Evolutionary conservation across 2,113 vertebrate species (phyloP), one percentile per base, ranked within the genome.

Genomic region (Lepisosteus osseus): DNA sequence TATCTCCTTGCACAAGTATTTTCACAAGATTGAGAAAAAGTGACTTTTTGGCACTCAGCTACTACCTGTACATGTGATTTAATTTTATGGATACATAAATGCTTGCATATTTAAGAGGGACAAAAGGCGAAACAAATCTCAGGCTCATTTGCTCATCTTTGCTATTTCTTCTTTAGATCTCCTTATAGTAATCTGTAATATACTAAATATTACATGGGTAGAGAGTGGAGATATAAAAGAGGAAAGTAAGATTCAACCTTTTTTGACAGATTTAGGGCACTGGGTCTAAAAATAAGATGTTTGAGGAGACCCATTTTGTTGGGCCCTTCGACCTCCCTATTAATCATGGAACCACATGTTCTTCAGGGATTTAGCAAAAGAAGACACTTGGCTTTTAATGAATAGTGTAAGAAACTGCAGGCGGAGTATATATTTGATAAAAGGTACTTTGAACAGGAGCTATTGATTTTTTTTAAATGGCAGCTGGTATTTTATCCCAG

Each of bases 301-400:
- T 3, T n/a, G 65, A 65, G 1, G 71, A 77, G 68, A 61, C 59
- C 83, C 6, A 43, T 79, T 77, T 70, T 69, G 15, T 82, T 70
- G 12, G 70, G 73, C 54, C 74, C 80, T 70, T 72, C 78, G 69
- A 82, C 80, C 65, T 0, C 69, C 77, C 67, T 73, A 55, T 78
- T 86, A 85, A 80, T 86, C 76, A 77, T 44, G 85, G 86, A 81
- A 42, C 0, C 0, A 62, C 79, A 76, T 6, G 15, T n/a, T 61
- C 41, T 77, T 4, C 80, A 3, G 64, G 78, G 73, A 61, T 80
- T 14, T 71, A 45, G 3, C 42, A 29, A 51, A 9, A 54, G 41
- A 65, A 41, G 65, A 13, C 14, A 5, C 54, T 7, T n/a, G 43
- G 15, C 15, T 70, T 43, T 65, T 13, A 45, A 45, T 43, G 11